Base-by-base conservation (phyloP, 2,797 vertebrate species). In the Crenuchus spilurus region DNA sequence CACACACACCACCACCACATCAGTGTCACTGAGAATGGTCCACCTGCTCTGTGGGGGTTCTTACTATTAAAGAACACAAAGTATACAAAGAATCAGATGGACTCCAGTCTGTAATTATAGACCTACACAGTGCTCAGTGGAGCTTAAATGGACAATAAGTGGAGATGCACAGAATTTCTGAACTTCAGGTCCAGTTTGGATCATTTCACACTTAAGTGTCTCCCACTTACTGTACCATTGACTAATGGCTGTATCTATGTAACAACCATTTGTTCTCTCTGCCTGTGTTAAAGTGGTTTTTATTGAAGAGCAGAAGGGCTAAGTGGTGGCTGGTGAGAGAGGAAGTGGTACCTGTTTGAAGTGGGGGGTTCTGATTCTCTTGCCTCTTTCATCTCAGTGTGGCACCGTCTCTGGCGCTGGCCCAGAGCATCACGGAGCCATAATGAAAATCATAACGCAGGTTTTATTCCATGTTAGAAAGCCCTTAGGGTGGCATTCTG, bases 381-480 rank as follows among this genome's bases (percentile, higher is more conserved):
- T 77, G 83, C 82, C 75, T 78, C 90, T 94, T 93, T 93, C 85
- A 90, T 92, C 88, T 90, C 84, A 86, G 85, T 66, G 2, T 87
- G 82, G 55, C 80, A 82, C 88, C 84, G 78, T 83, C 46, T 52
- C 39, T 84, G 76, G 74, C 24, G 0, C 0, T 4, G 11, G 14
- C 58, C 83, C 83, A 46, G 75, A 61, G 42, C 79, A 75, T 83
- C 61, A 70, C 55, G 78, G n/a, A 82, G 77, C 84, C 79, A 85
- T 91, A 91, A 91, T 91, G 88, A 91, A 91, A 93, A 89, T 91
- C 87, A 90, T 90, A 92, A 90, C 87, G 80, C 79, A 84, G 84
- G 86, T 89, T 89, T 80, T 88, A 86, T 72, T 70, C 66, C 55
- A 72, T 65, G 62, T 80, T 65, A 60, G 89, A 88, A 82, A 86